phyloP scores from a whole-genome alignment of 2,797 vertebrate genomes.

The Onychomys arenicola region DNA sequence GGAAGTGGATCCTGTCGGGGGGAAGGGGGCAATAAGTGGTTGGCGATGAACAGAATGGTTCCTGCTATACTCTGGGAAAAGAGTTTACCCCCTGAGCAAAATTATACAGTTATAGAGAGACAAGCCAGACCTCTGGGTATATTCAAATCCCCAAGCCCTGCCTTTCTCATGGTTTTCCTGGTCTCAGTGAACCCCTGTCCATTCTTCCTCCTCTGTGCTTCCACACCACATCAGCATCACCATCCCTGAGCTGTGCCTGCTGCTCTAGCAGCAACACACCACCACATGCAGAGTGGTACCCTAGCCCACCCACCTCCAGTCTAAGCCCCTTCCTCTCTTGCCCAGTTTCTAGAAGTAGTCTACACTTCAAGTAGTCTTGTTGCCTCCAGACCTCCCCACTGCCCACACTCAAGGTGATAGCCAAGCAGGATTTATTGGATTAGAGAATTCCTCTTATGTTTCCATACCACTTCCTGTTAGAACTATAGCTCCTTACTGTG shows the following conservation, averaged over 20 bases:
- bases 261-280: rapidly evolving
- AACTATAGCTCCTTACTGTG: not conserved
- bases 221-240: rapidly evolving
- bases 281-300: rapidly evolving
- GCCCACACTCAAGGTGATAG: not conserved
- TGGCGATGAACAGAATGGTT: not conserved
- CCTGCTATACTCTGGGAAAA: not conserved
- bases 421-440: not conserved
- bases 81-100: not conserved
- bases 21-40: conserved; percentile 21
- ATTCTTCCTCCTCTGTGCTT: not conserved
- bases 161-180: not conserved
- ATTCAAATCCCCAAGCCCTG: not conserved
- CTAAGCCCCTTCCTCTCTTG: not conserved
- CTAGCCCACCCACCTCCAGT: not conserved
- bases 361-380: not conserved
- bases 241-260: rapidly evolving
- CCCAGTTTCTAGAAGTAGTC: not conserved
- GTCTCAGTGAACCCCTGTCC: not conserved
- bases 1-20: conserved; percentile 88
- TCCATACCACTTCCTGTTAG: not conserved
- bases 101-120: too few species aligned
- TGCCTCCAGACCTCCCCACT: not conserved
- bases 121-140: not conserved
- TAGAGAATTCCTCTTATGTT: not conserved